Evolutionary conservation across 2,888 invertebrate species (phyloP).

Genomic region (Cybosia mesomella): DNA sequence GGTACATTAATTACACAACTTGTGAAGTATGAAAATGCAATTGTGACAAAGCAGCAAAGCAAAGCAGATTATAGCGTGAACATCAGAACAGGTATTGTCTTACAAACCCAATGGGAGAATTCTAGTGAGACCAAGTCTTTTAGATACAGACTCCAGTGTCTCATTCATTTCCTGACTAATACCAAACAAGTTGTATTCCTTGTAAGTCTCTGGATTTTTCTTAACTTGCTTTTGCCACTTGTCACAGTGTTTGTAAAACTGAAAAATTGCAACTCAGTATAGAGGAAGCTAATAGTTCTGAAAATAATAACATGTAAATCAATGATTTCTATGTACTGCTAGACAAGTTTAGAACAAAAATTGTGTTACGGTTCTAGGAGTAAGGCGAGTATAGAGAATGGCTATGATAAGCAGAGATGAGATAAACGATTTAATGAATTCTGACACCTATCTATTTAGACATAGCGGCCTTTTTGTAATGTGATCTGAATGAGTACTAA

Average conservation of each 20-base stretch:
- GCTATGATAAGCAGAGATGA: neutral
- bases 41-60: slow-evolving; percentile 62
- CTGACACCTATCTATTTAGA: no score
- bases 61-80: slow-evolving; percentile 62
- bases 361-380: neutral
- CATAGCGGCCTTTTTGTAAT: no score
- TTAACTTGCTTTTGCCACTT: slow-evolving; percentile 90
- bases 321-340: neutral
- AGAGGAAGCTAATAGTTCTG: slow-evolving; percentile 52
- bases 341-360: neutral
- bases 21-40: slow-evolving; percentile 13
- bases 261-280: slow-evolving; percentile 76
- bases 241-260: slow-evolving; percentile 93
- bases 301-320: neutral
- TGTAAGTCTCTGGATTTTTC: slow-evolving; percentile 88
- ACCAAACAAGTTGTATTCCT: slow-evolving; percentile 86
- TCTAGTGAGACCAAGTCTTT: slow-evolving; percentile 86
- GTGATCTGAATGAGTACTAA: no score
- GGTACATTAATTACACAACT: slow-evolving; percentile 1
- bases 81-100: slow-evolving; percentile 41
- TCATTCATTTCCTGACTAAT: slow-evolving; percentile 85
- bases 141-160: slow-evolving; percentile 87
- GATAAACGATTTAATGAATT: no score
- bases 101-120: slow-evolving; percentile 84
- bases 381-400: neutral